A percentile compares a stretch with the other conserved stretches of the same genome.
These are phyloP conservation scores for Hyaena hyaena DNA, from an alignment of 2,113 vertebrate species.

Conservation along the genomic window DNA sequence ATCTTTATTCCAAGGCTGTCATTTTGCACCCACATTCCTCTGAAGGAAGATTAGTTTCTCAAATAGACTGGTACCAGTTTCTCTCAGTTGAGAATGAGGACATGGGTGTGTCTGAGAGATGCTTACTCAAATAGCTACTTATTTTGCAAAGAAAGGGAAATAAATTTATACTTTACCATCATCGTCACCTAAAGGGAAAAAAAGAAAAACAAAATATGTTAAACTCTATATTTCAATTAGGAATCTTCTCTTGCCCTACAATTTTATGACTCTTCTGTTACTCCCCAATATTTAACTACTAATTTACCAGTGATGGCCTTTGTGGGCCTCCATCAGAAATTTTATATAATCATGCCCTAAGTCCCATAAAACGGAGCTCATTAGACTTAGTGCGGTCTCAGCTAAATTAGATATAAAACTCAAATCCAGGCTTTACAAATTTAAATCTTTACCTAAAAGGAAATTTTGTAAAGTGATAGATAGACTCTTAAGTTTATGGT, in stretches of 20 bases:
- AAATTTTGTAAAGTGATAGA: slow-evolving; percentile 44
- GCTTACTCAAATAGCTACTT: slow-evolving; percentile 31
- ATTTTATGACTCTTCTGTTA: neutral
- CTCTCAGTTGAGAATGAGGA: neutral
- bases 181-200: slow-evolving; percentile 62
- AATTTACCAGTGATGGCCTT: neutral
- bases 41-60: neutral
- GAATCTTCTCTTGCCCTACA: neutral
- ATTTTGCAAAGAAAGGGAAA: slow-evolving; percentile 70
- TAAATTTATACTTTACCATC: slow-evolving; percentile 79
- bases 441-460: slow-evolving; percentile 29
- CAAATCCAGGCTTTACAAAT: slow-evolving; percentile 25
- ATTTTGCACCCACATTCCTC: neutral
- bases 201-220: slow-evolving; percentile 68
- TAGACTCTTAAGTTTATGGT: slow-evolving; percentile 25
- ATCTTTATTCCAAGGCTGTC: neutral
- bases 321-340: slow-evolving; percentile 2
- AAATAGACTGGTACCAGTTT: neutral
- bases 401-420: slow-evolving; percentile 23
- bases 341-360: neutral
- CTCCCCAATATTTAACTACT: neutral
- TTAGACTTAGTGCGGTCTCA: slow-evolving; percentile 8
- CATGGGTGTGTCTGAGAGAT: neutral
- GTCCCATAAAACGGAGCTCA: slow-evolving; percentile 19
- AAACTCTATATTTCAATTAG: slow-evolving; percentile 38